Evolutionary conservation across 30 jellyfish, hydroid and myxozoan species (phyloP).

Genomic region (Aurelia sp.): DNA sequence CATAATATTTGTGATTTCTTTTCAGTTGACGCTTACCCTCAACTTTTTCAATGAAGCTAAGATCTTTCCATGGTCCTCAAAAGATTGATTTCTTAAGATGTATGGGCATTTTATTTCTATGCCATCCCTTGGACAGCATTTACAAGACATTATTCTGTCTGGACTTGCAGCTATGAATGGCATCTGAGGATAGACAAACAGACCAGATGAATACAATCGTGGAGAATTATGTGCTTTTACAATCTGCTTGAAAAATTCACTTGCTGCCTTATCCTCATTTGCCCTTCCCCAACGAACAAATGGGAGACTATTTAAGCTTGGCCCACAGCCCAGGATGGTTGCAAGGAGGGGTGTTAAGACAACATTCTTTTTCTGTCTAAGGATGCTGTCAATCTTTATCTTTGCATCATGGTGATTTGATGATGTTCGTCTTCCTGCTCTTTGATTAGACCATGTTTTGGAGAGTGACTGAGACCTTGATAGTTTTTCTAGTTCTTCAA

Average conservation of each 20-base stretch:
- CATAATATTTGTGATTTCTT: no score
- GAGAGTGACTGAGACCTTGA: no score
- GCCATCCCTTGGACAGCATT: not conserved
- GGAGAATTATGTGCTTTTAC: not conserved
- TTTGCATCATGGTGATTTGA: no score
- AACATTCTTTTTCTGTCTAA: no score
- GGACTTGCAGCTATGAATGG: not conserved
- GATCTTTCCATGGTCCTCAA: no score
- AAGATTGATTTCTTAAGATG: not conserved
- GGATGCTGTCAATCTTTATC: no score
- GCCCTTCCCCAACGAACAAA: not conserved
- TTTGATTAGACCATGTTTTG: no score
- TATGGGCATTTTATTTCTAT: constrained; percentile 7
- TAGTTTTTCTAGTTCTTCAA: no score
- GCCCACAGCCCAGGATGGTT: not conserved
- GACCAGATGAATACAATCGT: not conserved
- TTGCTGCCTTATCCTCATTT: constrained; percentile 4
- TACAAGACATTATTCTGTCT: constrained; percentile 4
- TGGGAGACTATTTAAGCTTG: not conserved
- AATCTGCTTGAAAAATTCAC: not conserved
- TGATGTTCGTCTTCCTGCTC: no score
- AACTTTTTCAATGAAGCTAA: no score
- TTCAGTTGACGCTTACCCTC: no score
- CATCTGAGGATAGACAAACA: constrained; percentile 1
- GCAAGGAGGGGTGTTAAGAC: no score